phyloP scores from a whole-genome alignment of 2,797 vertebrate species.

The Novumbra hubbsi region DNA sequence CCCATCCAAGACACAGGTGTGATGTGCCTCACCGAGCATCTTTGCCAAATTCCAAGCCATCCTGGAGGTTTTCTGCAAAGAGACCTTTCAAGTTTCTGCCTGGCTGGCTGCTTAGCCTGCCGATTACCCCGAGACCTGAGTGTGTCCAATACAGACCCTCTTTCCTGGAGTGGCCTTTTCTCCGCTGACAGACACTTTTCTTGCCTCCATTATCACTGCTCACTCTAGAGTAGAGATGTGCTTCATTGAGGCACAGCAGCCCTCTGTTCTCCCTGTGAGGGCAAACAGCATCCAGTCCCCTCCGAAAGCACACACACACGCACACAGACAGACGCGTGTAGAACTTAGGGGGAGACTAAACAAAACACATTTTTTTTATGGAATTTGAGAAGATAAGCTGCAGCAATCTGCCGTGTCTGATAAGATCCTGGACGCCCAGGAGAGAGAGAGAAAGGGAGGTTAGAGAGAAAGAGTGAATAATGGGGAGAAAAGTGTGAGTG shows the following conservation, averaged over 20 bases:
- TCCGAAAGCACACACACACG: slow-evolving; percentile 7
- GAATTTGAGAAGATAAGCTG: slow-evolving; percentile 51
- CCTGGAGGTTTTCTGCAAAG: slow-evolving; percentile 29
- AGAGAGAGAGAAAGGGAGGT: slow-evolving; percentile 22
- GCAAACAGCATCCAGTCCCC: slow-evolving; percentile 27
- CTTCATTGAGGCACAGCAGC: slow-evolving; percentile 55
- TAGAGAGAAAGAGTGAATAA: slow-evolving; percentile 17
- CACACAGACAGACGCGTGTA: too few species aligned
- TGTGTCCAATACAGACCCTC: slow-evolving; percentile 6
- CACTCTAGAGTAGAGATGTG: slow-evolving; percentile 49
- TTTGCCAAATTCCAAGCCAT: slow-evolving; percentile 16
- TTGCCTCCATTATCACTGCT: slow-evolving; percentile 51
- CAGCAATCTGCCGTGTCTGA: slow-evolving; percentile 35
- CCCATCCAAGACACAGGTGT: slow-evolving; percentile 8
- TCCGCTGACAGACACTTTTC: slow-evolving; percentile 39
- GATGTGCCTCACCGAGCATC: neutral
- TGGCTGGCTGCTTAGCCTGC: slow-evolving; percentile 17
- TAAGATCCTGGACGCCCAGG: slow-evolving; percentile 27
- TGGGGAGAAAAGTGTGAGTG: neutral
- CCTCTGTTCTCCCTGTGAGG: slow-evolving; percentile 25
- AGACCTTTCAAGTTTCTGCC: slow-evolving; percentile 30
- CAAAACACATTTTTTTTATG: slow-evolving; percentile 53
- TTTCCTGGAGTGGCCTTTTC: slow-evolving; percentile 25
- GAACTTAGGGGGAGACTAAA: slow-evolving; percentile 53
- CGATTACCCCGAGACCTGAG: neutral